A percentile compares a stretch with the other conserved stretches of the same genome.
Evolutionary conservation across 2,888 invertebrate genomes (phyloP).

Genomic region (Ptychoptera albimana): DNA sequence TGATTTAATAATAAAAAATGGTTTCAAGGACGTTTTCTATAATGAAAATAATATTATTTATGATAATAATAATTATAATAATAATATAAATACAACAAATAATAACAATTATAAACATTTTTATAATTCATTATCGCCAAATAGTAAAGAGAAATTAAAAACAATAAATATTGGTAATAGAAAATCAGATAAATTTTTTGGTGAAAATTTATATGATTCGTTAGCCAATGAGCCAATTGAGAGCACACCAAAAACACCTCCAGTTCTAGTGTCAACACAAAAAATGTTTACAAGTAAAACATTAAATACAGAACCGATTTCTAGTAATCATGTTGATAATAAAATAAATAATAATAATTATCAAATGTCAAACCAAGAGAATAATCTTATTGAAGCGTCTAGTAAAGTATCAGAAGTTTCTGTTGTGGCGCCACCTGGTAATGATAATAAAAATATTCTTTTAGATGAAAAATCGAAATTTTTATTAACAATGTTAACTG

Average conservation of each 20-base stretch:
- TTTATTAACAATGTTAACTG: neutral
- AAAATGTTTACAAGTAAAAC: too few species aligned
- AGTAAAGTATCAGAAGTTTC: too few species aligned
- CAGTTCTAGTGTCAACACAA: neutral
- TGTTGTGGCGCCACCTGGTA: too few species aligned
- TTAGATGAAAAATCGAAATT: neutral
- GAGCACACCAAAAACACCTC: neutral
- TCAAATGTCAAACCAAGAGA: too few species aligned
- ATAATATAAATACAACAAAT: too few species aligned
- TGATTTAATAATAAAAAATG: constrained; percentile 6
- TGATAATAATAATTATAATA: too few species aligned
- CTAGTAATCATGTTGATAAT: neutral
- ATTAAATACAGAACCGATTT: neutral
- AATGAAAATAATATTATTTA: neutral
- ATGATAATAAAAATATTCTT: neutral
- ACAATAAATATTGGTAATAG: constrained; percentile 12
- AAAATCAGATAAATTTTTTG: constrained; percentile 15
- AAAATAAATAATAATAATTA: neutral
- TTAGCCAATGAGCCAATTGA: constrained; percentile 10
- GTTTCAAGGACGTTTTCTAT: constrained; percentile 12
- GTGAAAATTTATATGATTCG: constrained; percentile 13
- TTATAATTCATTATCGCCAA: too few species aligned
- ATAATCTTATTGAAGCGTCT: too few species aligned
- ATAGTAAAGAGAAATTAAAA: neutral
- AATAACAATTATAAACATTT: too few species aligned